phyloP scores from a whole-genome alignment of 2,888 invertebrate genomes.

The Lasioglossum calceatum region DNA sequence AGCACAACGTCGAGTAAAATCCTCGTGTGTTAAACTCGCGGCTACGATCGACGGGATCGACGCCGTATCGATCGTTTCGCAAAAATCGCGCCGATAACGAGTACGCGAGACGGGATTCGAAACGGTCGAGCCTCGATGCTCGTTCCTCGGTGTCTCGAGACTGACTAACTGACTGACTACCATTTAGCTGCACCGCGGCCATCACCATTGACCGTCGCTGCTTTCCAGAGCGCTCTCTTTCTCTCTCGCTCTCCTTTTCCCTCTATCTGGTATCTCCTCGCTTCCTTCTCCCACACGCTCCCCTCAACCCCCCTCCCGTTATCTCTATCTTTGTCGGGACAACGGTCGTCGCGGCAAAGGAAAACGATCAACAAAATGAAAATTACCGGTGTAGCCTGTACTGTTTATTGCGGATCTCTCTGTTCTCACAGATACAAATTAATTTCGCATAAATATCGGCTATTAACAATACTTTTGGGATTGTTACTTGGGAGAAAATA shows the following conservation, averaged over 20 bases:
- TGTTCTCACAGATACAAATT: no score
- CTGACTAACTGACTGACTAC: slow-evolving; percentile 73
- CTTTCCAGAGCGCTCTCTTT: slow-evolving; percentile 41
- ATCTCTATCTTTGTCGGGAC: neutral
- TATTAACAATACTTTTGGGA: neutral
- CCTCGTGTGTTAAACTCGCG: neutral
- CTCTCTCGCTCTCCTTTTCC: slow-evolving; percentile 3
- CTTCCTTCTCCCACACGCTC: neutral
- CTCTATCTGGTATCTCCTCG: neutral
- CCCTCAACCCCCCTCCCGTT: neutral
- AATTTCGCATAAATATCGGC: neutral
- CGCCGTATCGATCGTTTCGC: neutral
- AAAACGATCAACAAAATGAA: slow-evolving; percentile 14
- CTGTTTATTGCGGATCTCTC: no score
- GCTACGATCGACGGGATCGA: neutral
- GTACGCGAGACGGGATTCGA: neutral
- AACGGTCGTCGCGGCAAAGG: slow-evolving; percentile 26
- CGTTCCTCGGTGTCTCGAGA: slow-evolving; percentile 75
- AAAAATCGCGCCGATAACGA: neutral
- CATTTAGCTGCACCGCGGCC: slow-evolving; percentile 63
- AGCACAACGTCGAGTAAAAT: neutral
- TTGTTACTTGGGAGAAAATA: no score
- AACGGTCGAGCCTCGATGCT: slow-evolving; percentile 39
- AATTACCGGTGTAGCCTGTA: neutral
- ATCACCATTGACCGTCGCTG: slow-evolving; percentile 76